phyloP scores from a whole-genome alignment of 2,888 invertebrate species.

The Lobophora halterata region DNA sequence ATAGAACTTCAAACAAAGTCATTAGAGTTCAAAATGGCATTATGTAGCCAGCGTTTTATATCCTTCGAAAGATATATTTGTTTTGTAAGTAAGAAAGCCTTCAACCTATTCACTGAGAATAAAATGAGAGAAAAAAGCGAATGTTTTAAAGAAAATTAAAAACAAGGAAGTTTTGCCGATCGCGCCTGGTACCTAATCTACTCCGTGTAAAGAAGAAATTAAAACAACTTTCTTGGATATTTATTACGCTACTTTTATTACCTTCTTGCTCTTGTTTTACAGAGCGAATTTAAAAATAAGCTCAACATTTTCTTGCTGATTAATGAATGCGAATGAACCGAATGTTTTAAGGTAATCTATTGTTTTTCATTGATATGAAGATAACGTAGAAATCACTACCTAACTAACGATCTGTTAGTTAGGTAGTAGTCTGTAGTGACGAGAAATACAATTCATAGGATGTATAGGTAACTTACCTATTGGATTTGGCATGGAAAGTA shows the following conservation, averaged over 20 bases:
- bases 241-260: conserved; percentile 75
- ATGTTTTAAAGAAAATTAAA: conserved; percentile 81
- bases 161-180: conserved; percentile 77
- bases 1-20: conserved; percentile 47
- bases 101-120: conserved; percentile 72
- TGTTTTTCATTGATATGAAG: too few relatives aligned
- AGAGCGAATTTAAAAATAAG: conserved; percentile 59
- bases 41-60: conserved; percentile 44
- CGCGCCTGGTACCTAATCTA: conserved; percentile 71
- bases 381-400: too few relatives aligned
- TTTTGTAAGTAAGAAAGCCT: conserved; percentile 73
- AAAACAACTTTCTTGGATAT: conserved; percentile 79
- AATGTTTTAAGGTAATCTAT: conserved; percentile 6
- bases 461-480: too few relatives aligned
- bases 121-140: conserved; percentile 72
- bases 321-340: conserved; percentile 33
- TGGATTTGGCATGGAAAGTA: too few relatives aligned
- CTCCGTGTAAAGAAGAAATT: conserved; percentile 78
- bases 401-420: too few relatives aligned
- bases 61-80: conserved; percentile 60
- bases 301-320: conserved; percentile 36
- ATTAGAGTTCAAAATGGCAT: conserved; percentile 55
- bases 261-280: conserved; percentile 57
- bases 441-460: too few relatives aligned
- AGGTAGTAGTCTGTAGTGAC: too few relatives aligned